Evolutionary conservation across 2,797 vertebrate species (phyloP).

Genomic region (Thamnophis elegans): DNA sequence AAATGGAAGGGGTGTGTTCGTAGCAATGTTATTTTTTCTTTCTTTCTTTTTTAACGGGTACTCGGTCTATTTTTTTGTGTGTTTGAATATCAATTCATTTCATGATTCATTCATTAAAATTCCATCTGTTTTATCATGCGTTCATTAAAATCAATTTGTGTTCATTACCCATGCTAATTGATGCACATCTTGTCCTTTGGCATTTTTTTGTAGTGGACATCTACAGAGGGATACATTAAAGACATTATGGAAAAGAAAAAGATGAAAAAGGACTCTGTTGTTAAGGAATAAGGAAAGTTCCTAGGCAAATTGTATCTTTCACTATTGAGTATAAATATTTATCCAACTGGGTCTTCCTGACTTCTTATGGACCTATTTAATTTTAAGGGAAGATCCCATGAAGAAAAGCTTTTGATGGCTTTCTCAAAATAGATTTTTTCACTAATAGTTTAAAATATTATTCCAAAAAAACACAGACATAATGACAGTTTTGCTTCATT

Average conservation of each 20-base stretch:
- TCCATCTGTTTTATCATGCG: not conserved
- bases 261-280: too few relatives aligned
- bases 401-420: not conserved
- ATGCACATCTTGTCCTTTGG: not conserved
- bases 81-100: not conserved
- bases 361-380: not conserved
- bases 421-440: not conserved
- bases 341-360: not conserved
- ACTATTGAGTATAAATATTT: not conserved
- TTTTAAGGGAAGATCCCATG: not conserved
- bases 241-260: not conserved
- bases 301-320: not conserved
- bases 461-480: not conserved
- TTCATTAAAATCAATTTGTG: not conserved
- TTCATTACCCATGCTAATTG: not conserved
- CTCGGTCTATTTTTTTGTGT: too few relatives aligned
- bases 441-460: not conserved
- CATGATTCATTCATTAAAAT: not conserved
- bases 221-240: not conserved
- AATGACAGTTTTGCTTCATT: not conserved
- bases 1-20: not conserved
- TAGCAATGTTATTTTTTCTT: not conserved
- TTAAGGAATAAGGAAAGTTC: not conserved
- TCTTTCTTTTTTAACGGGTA: not conserved
- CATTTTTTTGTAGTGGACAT: not conserved